These are phyloP conservation scores for Drosophila tani DNA, from an alignment of 1,140 invertebrate genomes.

Conservation along the genomic window DNA sequence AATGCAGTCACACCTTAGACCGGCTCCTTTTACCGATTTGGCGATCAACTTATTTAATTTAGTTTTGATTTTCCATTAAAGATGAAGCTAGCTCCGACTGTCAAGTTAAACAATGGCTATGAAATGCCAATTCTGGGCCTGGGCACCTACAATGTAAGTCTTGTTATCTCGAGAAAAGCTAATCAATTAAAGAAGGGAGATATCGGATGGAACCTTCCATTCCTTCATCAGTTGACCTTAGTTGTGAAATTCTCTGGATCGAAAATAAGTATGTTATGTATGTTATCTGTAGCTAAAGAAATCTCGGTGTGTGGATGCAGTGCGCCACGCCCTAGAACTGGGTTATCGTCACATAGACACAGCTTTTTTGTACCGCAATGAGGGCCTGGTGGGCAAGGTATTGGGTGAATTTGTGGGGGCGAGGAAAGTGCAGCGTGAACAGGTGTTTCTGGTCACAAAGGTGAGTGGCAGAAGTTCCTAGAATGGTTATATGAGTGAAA, in stretches of 20 bases:
- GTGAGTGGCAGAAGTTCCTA: constrained; percentile 70
- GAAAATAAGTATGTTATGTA: constrained; percentile 7
- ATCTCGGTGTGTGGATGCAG: constrained; percentile 53
- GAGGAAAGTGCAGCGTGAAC: constrained; percentile 87
- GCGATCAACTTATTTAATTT: not conserved
- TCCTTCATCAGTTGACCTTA: not conserved
- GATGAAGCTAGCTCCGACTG: constrained; percentile 77
- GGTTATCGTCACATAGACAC: constrained; percentile 92
- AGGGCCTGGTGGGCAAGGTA: constrained; percentile 90
- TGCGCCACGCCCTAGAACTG: constrained; percentile 87
- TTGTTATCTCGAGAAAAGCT: not conserved
- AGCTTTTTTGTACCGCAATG: constrained; percentile 89
- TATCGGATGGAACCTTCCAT: constrained; percentile 19
- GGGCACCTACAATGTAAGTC: constrained; percentile 88
- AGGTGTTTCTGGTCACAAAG: constrained; percentile 89
- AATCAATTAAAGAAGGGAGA: not conserved
- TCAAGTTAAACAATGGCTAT: constrained; percentile 86
- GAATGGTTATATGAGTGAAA: not conserved
- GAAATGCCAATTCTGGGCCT: constrained; percentile 88
- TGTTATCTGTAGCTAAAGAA: constrained; percentile 52
- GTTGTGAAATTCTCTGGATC: constrained; percentile 20
- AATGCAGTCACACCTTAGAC: constrained; percentile 2
- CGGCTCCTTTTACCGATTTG: not conserved
- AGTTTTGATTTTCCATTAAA: constrained; percentile 6
- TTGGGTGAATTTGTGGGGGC: constrained; percentile 88